phyloP scores from a whole-genome alignment of 2,888 invertebrate genomes.

The Agapostemon virescens region DNA sequence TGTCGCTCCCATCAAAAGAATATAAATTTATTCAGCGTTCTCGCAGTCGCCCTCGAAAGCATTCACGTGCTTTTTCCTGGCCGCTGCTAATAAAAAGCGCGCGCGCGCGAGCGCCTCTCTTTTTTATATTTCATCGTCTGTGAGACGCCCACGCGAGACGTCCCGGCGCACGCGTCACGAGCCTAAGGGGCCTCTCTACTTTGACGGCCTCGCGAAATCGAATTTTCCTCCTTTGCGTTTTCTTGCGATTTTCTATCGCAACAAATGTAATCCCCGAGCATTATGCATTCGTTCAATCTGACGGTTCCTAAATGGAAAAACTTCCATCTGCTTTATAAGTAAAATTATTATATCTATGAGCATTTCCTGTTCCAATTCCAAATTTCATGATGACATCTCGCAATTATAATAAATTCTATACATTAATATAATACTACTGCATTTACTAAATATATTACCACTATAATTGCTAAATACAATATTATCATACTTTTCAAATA shows the following conservation, averaged over 20 bases:
- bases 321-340: background rate
- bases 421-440: too few species aligned
- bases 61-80: background rate
- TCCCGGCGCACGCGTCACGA: background rate
- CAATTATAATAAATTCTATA: background rate
- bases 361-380: background rate
- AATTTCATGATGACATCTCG: background rate
- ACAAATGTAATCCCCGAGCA: background rate
- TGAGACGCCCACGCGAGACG: slow-evolving; percentile 1
- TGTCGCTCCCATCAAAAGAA: background rate
- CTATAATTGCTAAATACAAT: too few species aligned
- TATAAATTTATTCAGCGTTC: slow-evolving; percentile 25
- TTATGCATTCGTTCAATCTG: background rate
- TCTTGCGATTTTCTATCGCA: background rate
- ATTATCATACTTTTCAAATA: too few species aligned
- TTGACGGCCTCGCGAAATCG: background rate
- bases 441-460: too few species aligned
- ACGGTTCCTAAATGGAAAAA: background rate
- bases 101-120: background rate
- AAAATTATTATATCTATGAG: background rate
- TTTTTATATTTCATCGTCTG: slow-evolving; percentile 22
- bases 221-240: background rate
- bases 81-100: slow-evolving; percentile 3
- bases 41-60: background rate
- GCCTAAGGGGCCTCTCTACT: background rate